phyloP scores from a whole-genome alignment of 1,140 invertebrate species.

The Cydia strobilella region DNA sequence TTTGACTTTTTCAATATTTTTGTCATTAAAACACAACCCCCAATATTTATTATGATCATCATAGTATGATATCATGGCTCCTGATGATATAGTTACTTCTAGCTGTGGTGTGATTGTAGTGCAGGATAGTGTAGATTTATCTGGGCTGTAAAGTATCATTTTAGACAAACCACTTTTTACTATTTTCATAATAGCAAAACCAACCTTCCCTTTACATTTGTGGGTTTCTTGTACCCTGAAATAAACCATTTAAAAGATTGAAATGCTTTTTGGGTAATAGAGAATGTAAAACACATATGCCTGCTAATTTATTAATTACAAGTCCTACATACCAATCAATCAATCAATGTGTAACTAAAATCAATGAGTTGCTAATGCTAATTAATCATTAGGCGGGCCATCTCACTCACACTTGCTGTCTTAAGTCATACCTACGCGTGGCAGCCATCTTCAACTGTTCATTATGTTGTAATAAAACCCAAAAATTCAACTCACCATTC shows the following conservation, averaged over 20 bases:
- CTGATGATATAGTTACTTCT: slow-evolving; percentile 56
- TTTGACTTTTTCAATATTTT: slow-evolving; percentile 55
- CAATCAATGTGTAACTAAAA: no score
- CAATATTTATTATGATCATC: slow-evolving; percentile 64
- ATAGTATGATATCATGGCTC: slow-evolving; percentile 62
- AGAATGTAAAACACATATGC: not conserved
- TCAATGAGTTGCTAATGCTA: no score
- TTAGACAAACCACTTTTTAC: slow-evolving; percentile 52
- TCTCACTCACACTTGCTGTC: no score
- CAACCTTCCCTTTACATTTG: slow-evolving; percentile 57
- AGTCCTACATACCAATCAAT: no score
- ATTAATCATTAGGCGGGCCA: no score
- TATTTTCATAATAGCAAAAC: slow-evolving; percentile 66
- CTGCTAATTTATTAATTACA: no score
- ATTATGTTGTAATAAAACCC: not conserved
- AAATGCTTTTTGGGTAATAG: slow-evolving; percentile 3
- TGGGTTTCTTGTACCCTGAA: slow-evolving; percentile 61
- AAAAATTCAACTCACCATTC: slow-evolving; percentile 56
- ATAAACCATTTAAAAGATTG: slow-evolving; percentile 27
- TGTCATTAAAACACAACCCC: slow-evolving; percentile 59
- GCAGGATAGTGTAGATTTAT: slow-evolving; percentile 65
- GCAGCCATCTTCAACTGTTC: not conserved
- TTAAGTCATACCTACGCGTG: no score
- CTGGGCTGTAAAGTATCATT: slow-evolving; percentile 66
- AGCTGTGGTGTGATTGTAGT: slow-evolving; percentile 51